phyloP scores from a whole-genome alignment of 2,797 vertebrate species.

The Tauraco hartlaubi region DNA sequence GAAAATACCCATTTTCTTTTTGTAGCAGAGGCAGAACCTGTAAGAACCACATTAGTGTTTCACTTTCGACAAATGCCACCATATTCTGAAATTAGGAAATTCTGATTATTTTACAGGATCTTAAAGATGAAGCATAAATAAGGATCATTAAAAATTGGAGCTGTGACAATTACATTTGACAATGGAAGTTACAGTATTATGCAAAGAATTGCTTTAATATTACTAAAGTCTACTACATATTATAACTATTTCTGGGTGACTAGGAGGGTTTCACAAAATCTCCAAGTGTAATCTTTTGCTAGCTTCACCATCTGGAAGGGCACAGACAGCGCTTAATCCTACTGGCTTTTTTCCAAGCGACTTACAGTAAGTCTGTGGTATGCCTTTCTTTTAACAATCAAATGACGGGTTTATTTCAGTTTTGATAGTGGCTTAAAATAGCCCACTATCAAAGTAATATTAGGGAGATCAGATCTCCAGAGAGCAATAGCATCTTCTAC shows the following conservation, averaged over 20 bases:
- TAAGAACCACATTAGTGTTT: not conserved
- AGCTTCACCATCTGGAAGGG: conserved; percentile 49
- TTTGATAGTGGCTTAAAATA: conserved; percentile 21
- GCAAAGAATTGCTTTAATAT: conserved; percentile 35
- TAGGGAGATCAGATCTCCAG: not conserved
- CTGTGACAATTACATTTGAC: not conserved
- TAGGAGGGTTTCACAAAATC: conserved; percentile 13
- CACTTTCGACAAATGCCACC: not conserved
- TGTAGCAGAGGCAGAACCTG: not conserved
- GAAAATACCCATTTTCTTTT: conserved; percentile 20
- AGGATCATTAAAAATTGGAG: not conserved
- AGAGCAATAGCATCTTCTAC: not conserved
- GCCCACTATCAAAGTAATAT: not conserved
- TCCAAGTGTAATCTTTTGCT: conserved; percentile 6
- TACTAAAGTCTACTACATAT: not conserved
- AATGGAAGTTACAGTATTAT: not conserved
- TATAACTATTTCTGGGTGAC: not conserved
- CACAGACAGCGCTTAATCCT: conserved; percentile 29
- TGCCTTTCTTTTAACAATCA: conserved; percentile 19
- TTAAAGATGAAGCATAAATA: not conserved
- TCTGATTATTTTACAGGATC: not conserved
- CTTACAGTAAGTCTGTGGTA: not conserved
- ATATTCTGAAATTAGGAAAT: not conserved
- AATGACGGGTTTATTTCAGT: not conserved
- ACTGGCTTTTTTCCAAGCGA: conserved; percentile 45